phyloP scores from a whole-genome alignment of 1,140 invertebrate genomes.

The Conus betulinus region DNA sequence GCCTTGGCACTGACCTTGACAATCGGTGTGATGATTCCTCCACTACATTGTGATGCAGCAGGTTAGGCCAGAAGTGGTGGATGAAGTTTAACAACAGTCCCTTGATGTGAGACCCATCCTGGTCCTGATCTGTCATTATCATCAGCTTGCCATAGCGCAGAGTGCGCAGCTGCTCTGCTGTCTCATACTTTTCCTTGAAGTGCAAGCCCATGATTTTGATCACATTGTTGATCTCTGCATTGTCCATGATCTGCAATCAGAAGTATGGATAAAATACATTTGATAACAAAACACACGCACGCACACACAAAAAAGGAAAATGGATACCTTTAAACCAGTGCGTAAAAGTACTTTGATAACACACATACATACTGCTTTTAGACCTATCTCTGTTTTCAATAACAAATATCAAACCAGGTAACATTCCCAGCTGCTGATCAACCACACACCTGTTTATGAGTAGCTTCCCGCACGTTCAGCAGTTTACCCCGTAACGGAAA shows the following conservation, averaged over 20 bases:
- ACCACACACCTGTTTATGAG: slow-evolving; percentile 87
- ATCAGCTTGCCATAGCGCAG: slow-evolving; percentile 92
- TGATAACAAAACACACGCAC: too few relatives aligned
- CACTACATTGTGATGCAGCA: slow-evolving; percentile 92
- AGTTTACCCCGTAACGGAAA: slow-evolving; percentile 99
- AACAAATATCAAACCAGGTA: too few relatives aligned
- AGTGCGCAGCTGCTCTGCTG: slow-evolving; percentile 90
- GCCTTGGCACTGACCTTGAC: slow-evolving; percentile 83
- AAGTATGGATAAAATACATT: too few relatives aligned
- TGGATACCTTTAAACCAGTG: too few relatives aligned
- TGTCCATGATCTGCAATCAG: slow-evolving; percentile 89
- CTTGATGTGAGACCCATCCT: slow-evolving; percentile 99
- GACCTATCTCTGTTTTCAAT: too few relatives aligned
- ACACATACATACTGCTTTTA: too few relatives aligned
- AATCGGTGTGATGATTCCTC: slow-evolving; percentile 99
- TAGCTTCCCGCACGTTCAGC: slow-evolving; percentile 98
- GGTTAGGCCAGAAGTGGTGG: slow-evolving; percentile 97
- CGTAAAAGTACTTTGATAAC: too few relatives aligned
- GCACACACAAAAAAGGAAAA: too few relatives aligned
- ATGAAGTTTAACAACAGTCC: slow-evolving; percentile 99
- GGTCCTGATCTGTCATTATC: slow-evolving; percentile 99
- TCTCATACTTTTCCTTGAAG: slow-evolving; percentile 97
- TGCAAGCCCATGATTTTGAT: slow-evolving; percentile 96
- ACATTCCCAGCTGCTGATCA: not conserved
- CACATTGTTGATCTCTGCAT: slow-evolving; percentile 98